Evolutionary conservation across 1,140 invertebrate species (phyloP), one percentile per base, ranked within the genome.

Genomic region (Lithobius niger): DNA sequence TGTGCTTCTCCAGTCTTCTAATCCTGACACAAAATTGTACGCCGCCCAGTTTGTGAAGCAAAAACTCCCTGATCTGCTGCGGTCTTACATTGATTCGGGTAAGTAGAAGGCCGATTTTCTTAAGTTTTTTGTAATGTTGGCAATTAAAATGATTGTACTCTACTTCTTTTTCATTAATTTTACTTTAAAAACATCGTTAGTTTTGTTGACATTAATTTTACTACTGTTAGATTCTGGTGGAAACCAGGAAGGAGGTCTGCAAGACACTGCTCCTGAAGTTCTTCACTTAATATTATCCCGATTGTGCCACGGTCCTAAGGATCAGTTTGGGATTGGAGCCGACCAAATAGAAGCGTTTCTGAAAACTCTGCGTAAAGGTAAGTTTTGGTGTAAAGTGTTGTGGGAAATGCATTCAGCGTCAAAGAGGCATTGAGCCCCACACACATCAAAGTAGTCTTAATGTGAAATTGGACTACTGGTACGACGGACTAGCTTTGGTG

Each of bases 191-290:
- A 16, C 18, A 42, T n/a, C 24, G 6, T 36, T 40, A 44, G 10
- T 55, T 42, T 43, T 18, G 16, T 19, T n/a, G n/a, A n/a, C n/a
- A n/a, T n/a, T n/a, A n/a, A n/a, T n/a, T n/a, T n/a, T n/a, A n/a
- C n/a, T n/a, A n/a, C 24, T 80, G 82, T 65, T 52, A 67, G 64
- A 67, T 48, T 61, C 63, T 24, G 57, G 56, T 44, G 58, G 63
- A 45, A 61, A 62, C 54, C 65, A 68, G 59, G 85, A 86, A 69
- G 84, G 82, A 63, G 86, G 87, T 54, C 76, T 93, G 60, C 84
- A 88, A 74, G 88, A 93, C 71, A 83, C 84, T 60, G 83, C 84
- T 56, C 83, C 87, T 60, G 87, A 93, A 76, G 79, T 91, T 57
- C 74, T 93, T 64, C 88, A 94, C 72, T 76, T 88, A 51, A 81